phyloP scores from a whole-genome alignment of 2,888 invertebrate genomes.

The Phyllotreta striolata region DNA sequence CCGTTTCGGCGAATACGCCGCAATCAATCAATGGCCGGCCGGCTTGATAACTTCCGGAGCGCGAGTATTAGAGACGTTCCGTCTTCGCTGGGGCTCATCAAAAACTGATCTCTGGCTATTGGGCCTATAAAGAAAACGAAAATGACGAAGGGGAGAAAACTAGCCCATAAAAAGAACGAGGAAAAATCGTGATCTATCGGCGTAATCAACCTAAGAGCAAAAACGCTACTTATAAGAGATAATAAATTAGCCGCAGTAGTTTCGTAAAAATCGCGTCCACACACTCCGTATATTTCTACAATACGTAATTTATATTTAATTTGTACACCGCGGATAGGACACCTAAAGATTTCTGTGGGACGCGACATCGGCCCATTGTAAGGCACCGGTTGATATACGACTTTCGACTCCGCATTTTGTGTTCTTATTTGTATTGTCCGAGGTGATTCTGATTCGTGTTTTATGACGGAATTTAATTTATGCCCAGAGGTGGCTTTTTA shows the following conservation, averaged over 20 bases:
- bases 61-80: conserved; percentile 23
- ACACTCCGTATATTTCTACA: too few relatives aligned
- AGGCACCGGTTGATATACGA: conserved; percentile 48
- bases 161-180: conserved; percentile 34
- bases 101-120: conserved; percentile 35
- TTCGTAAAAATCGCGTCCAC: background rate
- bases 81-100: conserved; percentile 33
- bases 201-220: conserved; percentile 36
- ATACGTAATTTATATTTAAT: too few relatives aligned
- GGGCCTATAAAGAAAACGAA: conserved; percentile 35
- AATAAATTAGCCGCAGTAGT: background rate
- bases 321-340: too few relatives aligned
- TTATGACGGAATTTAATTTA: background rate
- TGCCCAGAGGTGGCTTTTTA: too few relatives aligned
- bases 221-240: background rate
- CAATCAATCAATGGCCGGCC: conserved; percentile 50
- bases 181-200: conserved; percentile 37
- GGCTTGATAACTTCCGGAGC: conserved; percentile 43
- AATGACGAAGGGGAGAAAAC: conserved; percentile 33
- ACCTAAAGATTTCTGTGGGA: conserved; percentile 52
- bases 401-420: conserved; percentile 44
- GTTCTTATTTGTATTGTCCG: conserved; percentile 51
- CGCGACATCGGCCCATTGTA: conserved; percentile 49
- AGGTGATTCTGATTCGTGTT: conserved; percentile 21
- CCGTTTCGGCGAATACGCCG: conserved; percentile 44